A percentile compares a stretch with the other conserved stretches of the same genome.
Evolutionary conservation across 2,888 invertebrate genomes (phyloP).

Genomic region (Cataglyphis livida): DNA sequence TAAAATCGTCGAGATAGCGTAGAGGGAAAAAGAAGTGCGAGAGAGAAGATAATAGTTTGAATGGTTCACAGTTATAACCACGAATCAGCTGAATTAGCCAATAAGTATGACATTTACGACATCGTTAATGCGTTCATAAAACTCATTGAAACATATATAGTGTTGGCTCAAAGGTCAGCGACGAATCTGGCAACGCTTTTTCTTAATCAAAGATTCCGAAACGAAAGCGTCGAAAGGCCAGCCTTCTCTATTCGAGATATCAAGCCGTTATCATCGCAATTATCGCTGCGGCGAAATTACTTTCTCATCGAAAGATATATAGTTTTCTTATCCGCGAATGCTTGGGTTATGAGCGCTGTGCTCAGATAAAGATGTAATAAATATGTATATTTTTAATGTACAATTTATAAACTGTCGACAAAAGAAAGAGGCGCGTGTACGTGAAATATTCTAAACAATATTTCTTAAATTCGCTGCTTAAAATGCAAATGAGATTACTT

Average conservation of each 20-base stretch:
- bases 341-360: background rate
- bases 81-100: slow-evolving; percentile 53
- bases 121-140: slow-evolving; percentile 45
- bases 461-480: background rate
- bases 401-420: background rate
- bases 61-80: background rate
- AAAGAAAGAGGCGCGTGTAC: no score
- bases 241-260: slow-evolving; percentile 1
- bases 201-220: slow-evolving; percentile 58
- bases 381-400: background rate
- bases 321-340: slow-evolving; percentile 1
- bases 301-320: slow-evolving; percentile 1
- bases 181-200: background rate
- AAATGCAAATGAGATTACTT: background rate
- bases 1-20: slow-evolving; percentile 27
- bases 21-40: background rate
- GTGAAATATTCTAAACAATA: background rate
- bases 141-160: slow-evolving; percentile 26
- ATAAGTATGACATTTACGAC: slow-evolving; percentile 56
- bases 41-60: background rate
- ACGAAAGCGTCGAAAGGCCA: slow-evolving; percentile 8
- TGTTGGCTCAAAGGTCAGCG: slow-evolving; percentile 12
- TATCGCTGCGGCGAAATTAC: background rate
- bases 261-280: background rate
- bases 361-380: background rate